Evolutionary conservation across 2,113 vertebrate species (phyloP).

Genomic region (Syngnathoides biaculeatus): DNA sequence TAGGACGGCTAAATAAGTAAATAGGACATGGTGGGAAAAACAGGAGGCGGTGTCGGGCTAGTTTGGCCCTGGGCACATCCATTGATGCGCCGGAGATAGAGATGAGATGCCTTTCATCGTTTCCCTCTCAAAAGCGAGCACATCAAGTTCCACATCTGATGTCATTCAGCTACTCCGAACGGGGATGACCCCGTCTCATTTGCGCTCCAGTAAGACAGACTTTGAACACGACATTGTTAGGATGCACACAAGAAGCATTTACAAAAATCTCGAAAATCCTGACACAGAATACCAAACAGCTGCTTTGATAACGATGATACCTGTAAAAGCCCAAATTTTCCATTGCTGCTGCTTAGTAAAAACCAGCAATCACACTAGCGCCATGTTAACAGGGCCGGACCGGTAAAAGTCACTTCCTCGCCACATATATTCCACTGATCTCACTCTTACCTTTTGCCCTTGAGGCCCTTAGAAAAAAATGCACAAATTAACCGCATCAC

Average conservation of each 20-base stretch:
- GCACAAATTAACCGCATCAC: too few species aligned
- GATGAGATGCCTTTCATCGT: conserved; percentile 51
- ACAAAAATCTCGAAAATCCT: neutral
- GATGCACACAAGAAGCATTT: neutral
- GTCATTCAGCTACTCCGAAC: conserved; percentile 17
- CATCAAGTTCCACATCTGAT: conserved; percentile 25
- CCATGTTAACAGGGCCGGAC: too few species aligned
- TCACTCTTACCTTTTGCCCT: too few species aligned
- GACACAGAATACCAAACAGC: neutral
- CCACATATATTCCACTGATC: too few species aligned
- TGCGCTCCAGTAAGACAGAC: neutral
- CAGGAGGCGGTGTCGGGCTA: conserved; percentile 43
- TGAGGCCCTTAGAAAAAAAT: too few species aligned
- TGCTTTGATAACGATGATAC: neutral
- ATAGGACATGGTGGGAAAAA: conserved; percentile 60
- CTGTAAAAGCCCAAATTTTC: neutral
- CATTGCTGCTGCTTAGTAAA: too few species aligned
- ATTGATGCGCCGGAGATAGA: conserved; percentile 57
- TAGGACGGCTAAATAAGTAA: conserved; percentile 65
- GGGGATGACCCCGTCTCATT: neutral
- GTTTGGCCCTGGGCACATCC: conserved; percentile 51
- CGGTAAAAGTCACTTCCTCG: too few species aligned
- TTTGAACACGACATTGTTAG: neutral
- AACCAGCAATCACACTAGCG: too few species aligned
- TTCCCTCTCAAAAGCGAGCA: conserved; percentile 31